Evolutionary conservation across 53 echinoderm and acorn worm genomes (phyloP), one percentile per base, ranked within the genome.

Genomic region (Astropecten irregularis): DNA sequence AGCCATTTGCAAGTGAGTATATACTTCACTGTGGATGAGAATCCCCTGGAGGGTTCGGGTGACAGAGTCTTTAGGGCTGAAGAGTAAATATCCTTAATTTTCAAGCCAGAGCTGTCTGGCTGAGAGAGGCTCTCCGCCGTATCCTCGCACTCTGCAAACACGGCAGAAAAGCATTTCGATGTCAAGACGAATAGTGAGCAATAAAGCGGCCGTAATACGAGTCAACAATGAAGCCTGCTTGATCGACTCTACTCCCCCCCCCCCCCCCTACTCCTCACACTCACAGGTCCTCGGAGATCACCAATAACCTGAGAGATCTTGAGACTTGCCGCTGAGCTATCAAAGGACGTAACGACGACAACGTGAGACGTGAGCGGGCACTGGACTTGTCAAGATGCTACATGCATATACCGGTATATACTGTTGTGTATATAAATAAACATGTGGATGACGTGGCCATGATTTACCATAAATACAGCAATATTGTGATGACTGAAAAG

Each of bases 141-240:
- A 60, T 79, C 79, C 71, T 46, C 44, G 79, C 62, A 79, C 79
- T 79, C 79, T 46, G 79, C 61, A 59, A 79, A 79, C 79, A 79
- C 13, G 14, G 44, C 34, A 62, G 79, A 79, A n/a, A 79, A 79
- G 79, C 79, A 60, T 79, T 79, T 79, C 39, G 79, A 79, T 79
- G 79, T 79, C 33, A 79, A 79, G 79, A 79, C 46, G 62, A 60
- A 77, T 59, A 77, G 58, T 57, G 61, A 77, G 59, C 77, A 77
- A 77, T 77, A 73, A 73, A 35, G 55, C 54, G 38, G 74, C 55
- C 40, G 11, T 74, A 55, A 55, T 57, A 54, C 23, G 42, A 74
- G 74, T 57, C 55, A 74, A 74, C 74, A 74, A 35, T 15, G 16
- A 34, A 5, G 13, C 73, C 53, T 35, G 37, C 42, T 60, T n/a